These are phyloP conservation scores for Lithophane leautieri DNA, from an alignment of 2,888 invertebrate genomes.

Conservation along the genomic window DNA sequence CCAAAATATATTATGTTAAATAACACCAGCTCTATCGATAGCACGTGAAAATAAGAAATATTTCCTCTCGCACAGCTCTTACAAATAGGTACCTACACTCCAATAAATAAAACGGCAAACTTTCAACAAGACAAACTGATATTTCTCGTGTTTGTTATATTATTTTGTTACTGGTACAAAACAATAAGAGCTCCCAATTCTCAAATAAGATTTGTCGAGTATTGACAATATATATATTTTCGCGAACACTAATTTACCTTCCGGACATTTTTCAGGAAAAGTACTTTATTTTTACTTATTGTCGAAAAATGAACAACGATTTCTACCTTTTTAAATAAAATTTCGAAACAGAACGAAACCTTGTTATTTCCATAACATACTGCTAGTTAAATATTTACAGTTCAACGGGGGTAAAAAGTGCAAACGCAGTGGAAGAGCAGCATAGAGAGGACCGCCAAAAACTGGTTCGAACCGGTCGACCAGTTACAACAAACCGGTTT, in stretches of 20 bases:
- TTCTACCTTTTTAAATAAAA: not conserved
- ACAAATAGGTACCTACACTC: not conserved
- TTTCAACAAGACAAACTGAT: constrained; percentile 35
- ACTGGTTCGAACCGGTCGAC: constrained; percentile 1
- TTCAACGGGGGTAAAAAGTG: constrained; percentile 38
- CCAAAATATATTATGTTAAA: constrained; percentile 27
- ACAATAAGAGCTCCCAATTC: constrained; percentile 52
- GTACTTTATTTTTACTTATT: constrained; percentile 3
- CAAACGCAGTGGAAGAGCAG: constrained; percentile 21
- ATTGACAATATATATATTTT: constrained; percentile 41
- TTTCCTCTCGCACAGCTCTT: not conserved
- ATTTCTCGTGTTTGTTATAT: constrained; percentile 32
- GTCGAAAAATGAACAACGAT: not conserved
- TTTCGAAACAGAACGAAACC: not conserved
- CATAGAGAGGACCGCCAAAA: constrained; percentile 20
- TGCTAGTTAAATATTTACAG: constrained; percentile 41
- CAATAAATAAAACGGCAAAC: constrained; percentile 41
- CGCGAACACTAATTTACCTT: not conserved
- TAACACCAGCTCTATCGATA: constrained; percentile 10
- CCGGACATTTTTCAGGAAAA: constrained; percentile 13
- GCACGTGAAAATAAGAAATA: constrained; percentile 5
- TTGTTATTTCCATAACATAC: constrained; percentile 35
- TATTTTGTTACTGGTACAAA: constrained; percentile 47
- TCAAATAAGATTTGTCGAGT: constrained; percentile 44
- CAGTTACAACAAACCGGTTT: constrained; percentile 28